phyloP scores from a whole-genome alignment of 2,797 vertebrate genomes.

The Heterohyrax brucei region DNA sequence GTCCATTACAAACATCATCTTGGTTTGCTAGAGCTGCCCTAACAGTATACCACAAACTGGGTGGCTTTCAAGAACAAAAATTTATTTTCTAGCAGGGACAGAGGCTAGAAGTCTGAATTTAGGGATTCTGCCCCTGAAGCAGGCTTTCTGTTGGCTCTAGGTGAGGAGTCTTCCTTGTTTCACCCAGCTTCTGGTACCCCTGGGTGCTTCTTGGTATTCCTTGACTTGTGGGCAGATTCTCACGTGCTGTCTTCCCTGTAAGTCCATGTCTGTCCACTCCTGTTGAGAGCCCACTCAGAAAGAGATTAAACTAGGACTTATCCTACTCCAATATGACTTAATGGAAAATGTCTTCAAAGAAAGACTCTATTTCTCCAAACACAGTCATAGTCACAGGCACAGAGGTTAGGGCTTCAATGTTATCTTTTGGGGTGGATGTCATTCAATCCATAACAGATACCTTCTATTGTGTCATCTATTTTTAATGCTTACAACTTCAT shows the following conservation, averaged over 20 bases:
- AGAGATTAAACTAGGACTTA: neutral
- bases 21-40: too few relatives aligned
- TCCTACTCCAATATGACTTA: too few relatives aligned
- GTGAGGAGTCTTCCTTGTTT: neutral
- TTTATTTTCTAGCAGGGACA: neutral
- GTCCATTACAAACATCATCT: too few relatives aligned
- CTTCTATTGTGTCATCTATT: neutral
- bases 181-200: neutral
- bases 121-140: neutral
- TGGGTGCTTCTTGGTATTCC: neutral
- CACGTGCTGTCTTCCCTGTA: neutral
- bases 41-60: too few relatives aligned
- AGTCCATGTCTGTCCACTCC: neutral
- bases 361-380: too few relatives aligned
- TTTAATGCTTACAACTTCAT: neutral
- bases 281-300: neutral
- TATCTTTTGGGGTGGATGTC: too few relatives aligned
- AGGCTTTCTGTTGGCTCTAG: neutral
- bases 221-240: neutral
- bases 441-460: neutral
- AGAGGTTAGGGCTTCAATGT: too few relatives aligned
- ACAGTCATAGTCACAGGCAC: too few relatives aligned
- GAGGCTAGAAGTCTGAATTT: neutral
- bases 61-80: too few relatives aligned
- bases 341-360: too few relatives aligned